Evolutionary conservation across 2,113 vertebrate genomes (phyloP), one percentile per base, ranked within the genome.

Genomic region (Oostethus manadensis): DNA sequence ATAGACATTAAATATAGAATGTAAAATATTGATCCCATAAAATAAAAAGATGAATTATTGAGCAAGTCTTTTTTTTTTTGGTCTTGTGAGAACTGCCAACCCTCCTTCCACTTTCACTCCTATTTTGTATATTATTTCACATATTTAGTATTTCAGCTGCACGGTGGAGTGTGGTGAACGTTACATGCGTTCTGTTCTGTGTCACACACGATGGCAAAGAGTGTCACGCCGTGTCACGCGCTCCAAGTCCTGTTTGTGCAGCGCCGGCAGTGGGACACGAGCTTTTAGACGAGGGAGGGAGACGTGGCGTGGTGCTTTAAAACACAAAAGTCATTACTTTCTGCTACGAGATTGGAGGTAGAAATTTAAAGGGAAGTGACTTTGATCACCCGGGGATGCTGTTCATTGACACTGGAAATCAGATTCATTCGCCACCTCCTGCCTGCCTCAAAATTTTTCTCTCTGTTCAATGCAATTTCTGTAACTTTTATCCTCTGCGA

Each of bases 191-290:
- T n/a, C n/a, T n/a, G n/a, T n/a, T n/a, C n/a, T 22, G 9, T 22
- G 20, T 22, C 46, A 50, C 35, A 62, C 10, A 45, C 10, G 47
- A 7, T 68, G 40, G 64, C 21, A 59, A 48, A 21, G 50, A 40
- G 26, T 8, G n/a, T 58, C 40, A 42, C 4, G 4, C 26, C 29
- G 47, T 58, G 55, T 70, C 77, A 60, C 64, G 74, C 77, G 70
- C 68, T 60, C 33, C 74, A 55, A 50, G 56, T 62, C 72, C 75
- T 84, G n/a, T 81, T 82, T 82, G 83, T 81, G 53, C 54, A 70
- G 63, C 64, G 68, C 56, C 78, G 70, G 74, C 67, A 57, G 60
- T n/a, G 11, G 61, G 50, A 48, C 51, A 60, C 38, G 2, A 42
- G 63, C 64, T 71, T 79, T 45, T 68, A 53, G 60, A 50, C 44